These are phyloP conservation scores for Onychostruthus taczanowskii DNA, from an alignment of 2,113 vertebrate genomes.

Conservation along the genomic window DNA sequence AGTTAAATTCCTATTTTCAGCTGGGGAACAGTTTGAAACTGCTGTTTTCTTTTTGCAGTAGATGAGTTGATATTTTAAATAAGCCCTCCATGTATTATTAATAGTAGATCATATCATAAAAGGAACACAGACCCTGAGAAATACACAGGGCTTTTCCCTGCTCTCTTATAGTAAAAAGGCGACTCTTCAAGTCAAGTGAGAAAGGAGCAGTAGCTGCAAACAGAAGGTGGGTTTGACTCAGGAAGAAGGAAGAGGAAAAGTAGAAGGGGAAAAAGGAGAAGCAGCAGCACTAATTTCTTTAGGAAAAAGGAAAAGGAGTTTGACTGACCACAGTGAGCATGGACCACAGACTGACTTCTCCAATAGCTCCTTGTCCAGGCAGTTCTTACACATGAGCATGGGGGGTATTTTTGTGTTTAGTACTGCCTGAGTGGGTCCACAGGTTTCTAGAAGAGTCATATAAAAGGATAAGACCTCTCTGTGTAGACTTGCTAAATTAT, in stretches of 20 bases:
- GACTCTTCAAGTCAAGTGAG: neutral
- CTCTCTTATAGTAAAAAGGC: neutral
- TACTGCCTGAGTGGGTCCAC: neutral
- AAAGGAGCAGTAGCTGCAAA: neutral
- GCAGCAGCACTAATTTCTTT: neutral
- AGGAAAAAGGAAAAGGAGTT: neutral
- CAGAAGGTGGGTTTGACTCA: neutral
- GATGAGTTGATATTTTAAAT: conserved; percentile 42
- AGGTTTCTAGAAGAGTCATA: neutral
- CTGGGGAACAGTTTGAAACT: conserved; percentile 15
- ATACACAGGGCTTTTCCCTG: neutral
- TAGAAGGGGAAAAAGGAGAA: neutral
- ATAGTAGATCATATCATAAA: conserved; percentile 12
- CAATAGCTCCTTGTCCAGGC: neutral
- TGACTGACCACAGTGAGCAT: neutral
- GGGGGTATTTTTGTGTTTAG: neutral
- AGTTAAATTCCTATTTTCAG: conserved; percentile 37
- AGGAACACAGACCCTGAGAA: neutral
- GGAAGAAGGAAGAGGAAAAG: neutral
- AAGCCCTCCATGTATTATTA: conserved; percentile 51
- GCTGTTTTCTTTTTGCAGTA: neutral
- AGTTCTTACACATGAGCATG: neutral
- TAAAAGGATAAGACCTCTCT: neutral
- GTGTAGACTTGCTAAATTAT: neutral
- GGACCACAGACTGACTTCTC: neutral